Conservation (phyloP, 1,140 invertebrate species). For the Penaeus indicus region DNA sequence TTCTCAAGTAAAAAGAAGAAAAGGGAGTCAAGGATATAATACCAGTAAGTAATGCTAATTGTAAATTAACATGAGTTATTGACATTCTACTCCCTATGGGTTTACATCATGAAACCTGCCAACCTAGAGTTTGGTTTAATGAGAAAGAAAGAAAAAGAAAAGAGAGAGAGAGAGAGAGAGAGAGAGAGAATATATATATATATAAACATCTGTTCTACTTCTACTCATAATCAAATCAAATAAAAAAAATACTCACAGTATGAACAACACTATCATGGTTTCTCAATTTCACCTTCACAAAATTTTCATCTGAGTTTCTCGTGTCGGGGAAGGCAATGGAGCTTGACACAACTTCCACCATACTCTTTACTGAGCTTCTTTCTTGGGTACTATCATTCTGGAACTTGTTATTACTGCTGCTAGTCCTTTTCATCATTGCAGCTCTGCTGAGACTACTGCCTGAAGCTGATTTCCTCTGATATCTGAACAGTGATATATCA, state of each 20-base stretch:
- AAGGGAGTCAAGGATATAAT: background rate
- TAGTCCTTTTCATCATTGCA: background rate
- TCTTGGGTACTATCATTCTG: background rate
- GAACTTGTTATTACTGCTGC: background rate
- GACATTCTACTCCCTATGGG: no score
- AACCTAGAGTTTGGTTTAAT: background rate
- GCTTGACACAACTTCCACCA: slow-evolving; percentile 27
- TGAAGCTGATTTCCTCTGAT: no score
- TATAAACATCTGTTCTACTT: no score
- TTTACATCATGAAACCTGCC: no score
- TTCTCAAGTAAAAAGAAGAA: background rate
- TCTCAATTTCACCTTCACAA: slow-evolving; percentile 33
- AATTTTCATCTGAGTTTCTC: slow-evolving; percentile 8
- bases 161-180: no score
- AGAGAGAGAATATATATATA: no score
- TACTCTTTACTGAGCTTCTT: background rate
- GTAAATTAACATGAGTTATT: no score
- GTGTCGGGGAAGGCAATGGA: slow-evolving; percentile 30
- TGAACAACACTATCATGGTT: slow-evolving; percentile 40
- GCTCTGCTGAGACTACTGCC: no score
- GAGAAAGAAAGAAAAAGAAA: background rate
- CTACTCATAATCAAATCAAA: no score
- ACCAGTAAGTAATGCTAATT: no score
- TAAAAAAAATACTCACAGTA: slow-evolving; percentile 16
- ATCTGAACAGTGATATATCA: no score